These are phyloP conservation scores for Prosopocoilus inquinatus DNA, from an alignment of 2,888 invertebrate species.

Conservation along the genomic window DNA sequence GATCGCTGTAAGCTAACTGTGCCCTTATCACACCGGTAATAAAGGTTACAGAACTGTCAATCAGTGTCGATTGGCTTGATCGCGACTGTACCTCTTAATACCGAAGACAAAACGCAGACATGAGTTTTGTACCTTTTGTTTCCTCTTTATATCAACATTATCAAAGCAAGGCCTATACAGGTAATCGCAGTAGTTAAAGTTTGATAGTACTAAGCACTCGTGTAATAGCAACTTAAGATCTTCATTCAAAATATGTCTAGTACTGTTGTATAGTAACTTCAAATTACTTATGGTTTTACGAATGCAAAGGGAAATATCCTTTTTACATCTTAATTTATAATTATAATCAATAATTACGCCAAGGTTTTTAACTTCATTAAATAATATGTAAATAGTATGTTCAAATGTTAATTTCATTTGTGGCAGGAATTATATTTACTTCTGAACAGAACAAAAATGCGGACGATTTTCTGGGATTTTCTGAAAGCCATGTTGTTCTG, in stretches of 20 bases:
- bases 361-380: no score
- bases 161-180: conserved; percentile 7
- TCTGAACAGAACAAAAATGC: not conserved
- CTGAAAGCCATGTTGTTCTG: not conserved
- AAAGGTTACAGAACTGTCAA: no score
- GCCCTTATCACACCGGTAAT: no score
- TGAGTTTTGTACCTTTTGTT: conserved; percentile 5
- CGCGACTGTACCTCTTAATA: conserved; percentile 1
- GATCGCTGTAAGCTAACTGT: no score
- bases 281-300: not conserved
- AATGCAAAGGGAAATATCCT: not conserved
- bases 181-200: conserved; percentile 3
- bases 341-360: not conserved
- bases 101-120: conserved; percentile 7
- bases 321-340: not conserved
- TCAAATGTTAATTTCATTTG: no score
- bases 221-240: not conserved
- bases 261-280: not conserved
- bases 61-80: no score
- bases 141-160: not conserved
- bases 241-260: not conserved
- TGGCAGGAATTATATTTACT: no score
- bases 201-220: conserved; percentile 2
- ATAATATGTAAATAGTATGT: no score
- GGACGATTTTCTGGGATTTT: not conserved